A percentile compares a stretch with the other conserved stretches of the same genome.
Evolutionary conservation across 2,888 invertebrate species (phyloP).

Genomic region (Prosopocoilus inquinatus): DNA sequence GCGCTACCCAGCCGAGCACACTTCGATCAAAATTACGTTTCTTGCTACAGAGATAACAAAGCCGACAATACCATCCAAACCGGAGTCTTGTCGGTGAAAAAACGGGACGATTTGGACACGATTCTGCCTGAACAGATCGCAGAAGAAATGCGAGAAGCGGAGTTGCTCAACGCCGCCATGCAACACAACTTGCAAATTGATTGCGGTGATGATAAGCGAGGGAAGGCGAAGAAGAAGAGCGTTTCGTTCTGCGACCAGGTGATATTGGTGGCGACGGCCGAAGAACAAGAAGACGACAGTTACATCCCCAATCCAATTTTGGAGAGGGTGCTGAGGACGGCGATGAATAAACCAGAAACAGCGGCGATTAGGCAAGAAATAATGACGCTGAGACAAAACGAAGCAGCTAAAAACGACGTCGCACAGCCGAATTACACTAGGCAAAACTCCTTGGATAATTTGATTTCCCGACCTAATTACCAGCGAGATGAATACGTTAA

Average conservation of each 20-base stretch:
- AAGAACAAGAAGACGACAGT: conserved; percentile 87
- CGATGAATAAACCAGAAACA: conserved; percentile 71
- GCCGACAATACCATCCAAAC: conserved; percentile 30
- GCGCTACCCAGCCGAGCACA: conserved; percentile 5
- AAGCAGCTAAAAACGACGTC: conserved; percentile 30
- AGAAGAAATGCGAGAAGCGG: conserved; percentile 58
- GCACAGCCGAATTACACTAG: conserved; percentile 30
- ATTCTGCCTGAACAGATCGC: conserved; percentile 55
- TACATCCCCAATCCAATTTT: conserved; percentile 89
- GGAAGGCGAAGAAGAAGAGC: conserved; percentile 72
- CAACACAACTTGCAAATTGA: conserved; percentile 51
- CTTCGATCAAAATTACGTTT: conserved; percentile 5
- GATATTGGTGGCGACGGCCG: conserved; percentile 87
- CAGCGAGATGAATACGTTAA: conserved; percentile 4
- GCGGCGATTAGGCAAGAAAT: conserved; percentile 55
- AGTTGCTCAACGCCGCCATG: conserved; percentile 56
- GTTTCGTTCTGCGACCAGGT: conserved; percentile 95
- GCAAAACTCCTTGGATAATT: conserved; percentile 39
- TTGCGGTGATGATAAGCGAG: conserved; percentile 51
- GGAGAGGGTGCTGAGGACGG: conserved; percentile 80
- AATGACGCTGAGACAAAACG: conserved; percentile 51
- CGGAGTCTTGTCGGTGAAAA: conserved; percentile 36
- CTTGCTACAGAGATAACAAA: conserved; percentile 21
- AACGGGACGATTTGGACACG: conserved; percentile 35
- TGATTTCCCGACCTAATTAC: conserved; percentile 16